Percentiles rank a stretch among this genome's conserved stretches.
Conservation (phyloP, 2,888 invertebrate genomes). For the Ophonus ardosiacus region DNA sequence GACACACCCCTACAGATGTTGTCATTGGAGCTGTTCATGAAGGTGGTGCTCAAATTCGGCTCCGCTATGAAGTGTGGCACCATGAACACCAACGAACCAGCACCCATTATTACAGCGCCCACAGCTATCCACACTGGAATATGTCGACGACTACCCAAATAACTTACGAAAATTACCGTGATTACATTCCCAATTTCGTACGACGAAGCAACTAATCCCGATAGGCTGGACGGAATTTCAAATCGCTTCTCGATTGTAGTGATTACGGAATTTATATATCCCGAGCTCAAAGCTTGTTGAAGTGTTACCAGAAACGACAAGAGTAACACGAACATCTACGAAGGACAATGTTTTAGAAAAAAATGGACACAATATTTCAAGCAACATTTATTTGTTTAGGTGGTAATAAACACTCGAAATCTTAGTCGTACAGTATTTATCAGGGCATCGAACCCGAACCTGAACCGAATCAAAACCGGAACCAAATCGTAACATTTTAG, state of each 20-base stretch:
- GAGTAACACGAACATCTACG: slow-evolving; percentile 90
- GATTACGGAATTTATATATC: slow-evolving; percentile 96
- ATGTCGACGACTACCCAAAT: slow-evolving; percentile 93
- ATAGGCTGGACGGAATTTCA: slow-evolving; percentile 95
- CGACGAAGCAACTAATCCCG: slow-evolving; percentile 94
- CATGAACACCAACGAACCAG: slow-evolving; percentile 94
- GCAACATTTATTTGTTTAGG: too few relatives aligned
- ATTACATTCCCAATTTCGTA: slow-evolving; percentile 97
- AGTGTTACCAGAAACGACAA: slow-evolving; percentile 93
- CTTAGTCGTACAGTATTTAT: too few relatives aligned
- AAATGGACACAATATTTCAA: not conserved
- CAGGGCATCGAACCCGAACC: too few relatives aligned
- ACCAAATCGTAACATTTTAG: too few relatives aligned
- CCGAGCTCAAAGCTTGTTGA: slow-evolving; percentile 93
- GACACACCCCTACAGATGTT: slow-evolving; percentile 89
- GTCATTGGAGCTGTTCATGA: slow-evolving; percentile 84
- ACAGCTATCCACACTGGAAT: slow-evolving; percentile 97
- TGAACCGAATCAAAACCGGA: too few relatives aligned
- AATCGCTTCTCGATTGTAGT: slow-evolving; percentile 97
- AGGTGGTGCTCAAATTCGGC: slow-evolving; percentile 83
- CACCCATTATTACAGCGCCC: slow-evolving; percentile 94
- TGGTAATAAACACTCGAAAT: too few relatives aligned
- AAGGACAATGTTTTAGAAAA: not conserved
- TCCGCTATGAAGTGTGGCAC: slow-evolving; percentile 94
- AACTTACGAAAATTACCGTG: slow-evolving; percentile 96